Evolutionary conservation across 2,797 vertebrate genomes (phyloP).

Genomic region (Galago senegalensis): DNA sequence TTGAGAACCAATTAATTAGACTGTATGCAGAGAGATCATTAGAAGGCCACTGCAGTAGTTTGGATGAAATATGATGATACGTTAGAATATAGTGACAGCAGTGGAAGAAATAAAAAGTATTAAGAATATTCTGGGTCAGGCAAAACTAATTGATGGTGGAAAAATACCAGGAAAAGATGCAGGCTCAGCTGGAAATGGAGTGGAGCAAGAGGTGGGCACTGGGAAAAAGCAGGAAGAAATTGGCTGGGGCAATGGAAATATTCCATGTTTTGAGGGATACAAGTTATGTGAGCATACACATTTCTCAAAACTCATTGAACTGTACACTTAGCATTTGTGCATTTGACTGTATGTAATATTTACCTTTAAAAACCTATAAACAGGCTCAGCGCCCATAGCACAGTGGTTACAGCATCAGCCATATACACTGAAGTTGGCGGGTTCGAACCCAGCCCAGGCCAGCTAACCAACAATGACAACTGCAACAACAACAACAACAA

Average conservation of each 20-base stretch:
- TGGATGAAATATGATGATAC: neutral
- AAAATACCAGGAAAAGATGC: neutral
- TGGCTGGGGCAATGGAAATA: neutral
- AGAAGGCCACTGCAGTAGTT: neutral
- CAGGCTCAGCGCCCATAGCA: neutral
- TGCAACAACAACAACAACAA: too few relatives aligned
- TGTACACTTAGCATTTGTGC: neutral
- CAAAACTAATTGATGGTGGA: neutral
- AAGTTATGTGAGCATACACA: neutral
- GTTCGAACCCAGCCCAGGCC: too few relatives aligned
- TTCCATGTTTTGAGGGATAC: neutral
- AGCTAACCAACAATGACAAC: too few relatives aligned
- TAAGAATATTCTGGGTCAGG: neutral
- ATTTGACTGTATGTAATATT: neutral
- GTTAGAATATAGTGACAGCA: neutral
- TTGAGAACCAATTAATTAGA: neutral
- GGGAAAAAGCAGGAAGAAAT: neutral
- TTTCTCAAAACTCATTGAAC: slow-evolving; percentile 14
- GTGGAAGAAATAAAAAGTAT: neutral
- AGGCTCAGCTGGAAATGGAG: neutral
- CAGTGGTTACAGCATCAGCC: too few relatives aligned
- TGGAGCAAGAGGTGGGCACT: neutral
- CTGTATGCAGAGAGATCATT: neutral
- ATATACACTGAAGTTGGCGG: too few relatives aligned
- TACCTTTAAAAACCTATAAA: neutral